Base-by-base conservation (phyloP, 2,113 vertebrate genomes). In the Gadus chalcogrammus region DNA sequence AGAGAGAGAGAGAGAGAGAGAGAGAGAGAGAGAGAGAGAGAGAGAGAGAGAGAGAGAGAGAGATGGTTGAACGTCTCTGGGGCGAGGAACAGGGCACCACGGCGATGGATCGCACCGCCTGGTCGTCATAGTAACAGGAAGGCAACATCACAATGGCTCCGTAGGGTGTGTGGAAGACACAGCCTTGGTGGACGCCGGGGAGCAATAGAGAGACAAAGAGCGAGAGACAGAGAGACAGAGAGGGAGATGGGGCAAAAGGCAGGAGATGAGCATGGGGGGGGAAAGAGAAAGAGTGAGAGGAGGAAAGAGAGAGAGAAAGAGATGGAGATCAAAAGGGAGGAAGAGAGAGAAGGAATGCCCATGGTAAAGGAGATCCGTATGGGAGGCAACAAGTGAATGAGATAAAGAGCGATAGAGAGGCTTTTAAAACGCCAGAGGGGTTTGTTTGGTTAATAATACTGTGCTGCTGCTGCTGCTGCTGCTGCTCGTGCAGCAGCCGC, bases 111-210 rank as follows among this genome's bases (percentile, higher is more conserved):
- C 64, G 31, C 82, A 83, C 85, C 86, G 77, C 76, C 42, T 9
- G 7, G 72, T 92, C 85, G 73, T 89, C 91, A 92, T 92, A 86
- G 91, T 84, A 92, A 92, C 91, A 89, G 84, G 76, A 83, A 79
- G 84, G 77, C 72, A 73, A 88, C 83, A 89, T 75, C 85, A 85
- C 85, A 83, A 85, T 81, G 84, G 80, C 81, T 84, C 78, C 64
- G 31, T 61, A 64, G 79, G 82, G 78, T 59, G 82, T 15, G 59
- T 80, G 81, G 77, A 75, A 82, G 83, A 83, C 63, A 48, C 42
- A 48, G 42, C 42, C 42, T 27, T 64, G 56, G 78, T 64, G 35
- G 75, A 28, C 71, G 79, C 67, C 52, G 16, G 24, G 20, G 68
- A 18, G 61, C 28, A 4, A 27, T 58, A 15, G 42, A 48, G 42